phyloP scores from a whole-genome alignment of 2,113 vertebrate genomes.

The Chaetodon auriga region DNA sequence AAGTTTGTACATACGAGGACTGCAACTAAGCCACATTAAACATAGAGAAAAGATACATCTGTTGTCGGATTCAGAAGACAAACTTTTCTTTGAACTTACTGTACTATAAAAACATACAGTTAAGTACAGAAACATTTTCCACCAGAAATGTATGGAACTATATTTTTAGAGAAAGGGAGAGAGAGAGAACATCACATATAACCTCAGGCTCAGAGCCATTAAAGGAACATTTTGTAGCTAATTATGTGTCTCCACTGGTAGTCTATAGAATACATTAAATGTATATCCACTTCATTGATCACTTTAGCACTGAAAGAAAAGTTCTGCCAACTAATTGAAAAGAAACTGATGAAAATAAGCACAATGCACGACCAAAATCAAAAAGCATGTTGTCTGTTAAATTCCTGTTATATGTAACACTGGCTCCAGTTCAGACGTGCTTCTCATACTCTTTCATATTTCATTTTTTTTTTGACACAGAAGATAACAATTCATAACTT shows the following conservation, averaged over 20 bases:
- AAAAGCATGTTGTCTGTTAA: background rate
- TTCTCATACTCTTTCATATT: background rate
- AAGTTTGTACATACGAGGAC: background rate
- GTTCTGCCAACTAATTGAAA: conserved; percentile 11
- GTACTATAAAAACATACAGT: background rate
- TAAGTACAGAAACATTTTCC: background rate
- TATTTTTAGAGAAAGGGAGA: conserved; percentile 6
- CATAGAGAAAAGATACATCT: background rate
- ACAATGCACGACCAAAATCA: background rate
- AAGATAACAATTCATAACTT: conserved; percentile 15
- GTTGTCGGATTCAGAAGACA: background rate
- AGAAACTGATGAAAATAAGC: conserved; percentile 10
- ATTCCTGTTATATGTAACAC: background rate
- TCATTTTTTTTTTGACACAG: background rate
- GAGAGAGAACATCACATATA: conserved; percentile 6
- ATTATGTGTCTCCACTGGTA: conserved; percentile 34
- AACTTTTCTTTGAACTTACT: background rate
- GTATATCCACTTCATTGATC: conserved; percentile 17
- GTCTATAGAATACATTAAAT: conserved; percentile 34
- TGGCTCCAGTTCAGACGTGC: background rate
- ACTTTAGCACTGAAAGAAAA: conserved; percentile 15
- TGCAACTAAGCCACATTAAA: conserved; percentile 8
- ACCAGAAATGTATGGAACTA: background rate
- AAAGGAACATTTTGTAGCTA: conserved; percentile 29
- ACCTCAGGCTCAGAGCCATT: conserved; percentile 45